These are phyloP conservation scores for Villa cingulata DNA, from an alignment of 2,888 invertebrate genomes.

Conservation along the genomic window DNA sequence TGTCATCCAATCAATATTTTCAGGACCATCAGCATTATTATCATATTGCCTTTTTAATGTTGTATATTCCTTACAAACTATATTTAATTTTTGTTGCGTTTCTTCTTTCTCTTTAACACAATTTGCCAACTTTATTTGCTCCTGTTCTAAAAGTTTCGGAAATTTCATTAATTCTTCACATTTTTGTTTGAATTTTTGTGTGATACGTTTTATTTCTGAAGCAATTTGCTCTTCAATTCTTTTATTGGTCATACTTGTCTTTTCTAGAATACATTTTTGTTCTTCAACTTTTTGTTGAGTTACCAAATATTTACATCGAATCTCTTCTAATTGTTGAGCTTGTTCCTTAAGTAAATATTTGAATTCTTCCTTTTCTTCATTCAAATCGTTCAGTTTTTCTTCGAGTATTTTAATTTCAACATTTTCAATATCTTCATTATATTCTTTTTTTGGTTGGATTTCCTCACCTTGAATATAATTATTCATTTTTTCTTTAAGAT, in stretches of 20 bases:
- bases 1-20: constrained; percentile 13
- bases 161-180: constrained; percentile 25
- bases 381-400: constrained; percentile 14
- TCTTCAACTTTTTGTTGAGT: constrained; percentile 30
- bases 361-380: constrained; percentile 27
- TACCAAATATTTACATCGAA: constrained; percentile 27
- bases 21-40: constrained; percentile 20
- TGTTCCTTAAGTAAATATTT: constrained; percentile 29
- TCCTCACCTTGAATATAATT: background rate
- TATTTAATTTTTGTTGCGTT: constrained; percentile 20
- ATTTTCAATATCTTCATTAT: constrained; percentile 1
- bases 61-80: constrained; percentile 11
- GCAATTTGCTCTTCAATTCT: constrained; percentile 23
- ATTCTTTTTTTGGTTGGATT: background rate
- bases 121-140: constrained; percentile 27
- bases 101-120: constrained; percentile 24
- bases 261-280: constrained; percentile 30
- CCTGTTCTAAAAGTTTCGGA: constrained; percentile 26
- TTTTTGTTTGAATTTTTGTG: constrained; percentile 26
- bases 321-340: constrained; percentile 25
- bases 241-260: constrained; percentile 26
- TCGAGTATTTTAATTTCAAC: constrained; percentile 8
- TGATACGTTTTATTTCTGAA: constrained; percentile 24
- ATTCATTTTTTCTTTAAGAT: constrained; percentile 11
- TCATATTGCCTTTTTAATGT: constrained; percentile 28